Conservation (phyloP, 2,113 vertebrate species). For the Toxotes jaculatrix region DNA sequence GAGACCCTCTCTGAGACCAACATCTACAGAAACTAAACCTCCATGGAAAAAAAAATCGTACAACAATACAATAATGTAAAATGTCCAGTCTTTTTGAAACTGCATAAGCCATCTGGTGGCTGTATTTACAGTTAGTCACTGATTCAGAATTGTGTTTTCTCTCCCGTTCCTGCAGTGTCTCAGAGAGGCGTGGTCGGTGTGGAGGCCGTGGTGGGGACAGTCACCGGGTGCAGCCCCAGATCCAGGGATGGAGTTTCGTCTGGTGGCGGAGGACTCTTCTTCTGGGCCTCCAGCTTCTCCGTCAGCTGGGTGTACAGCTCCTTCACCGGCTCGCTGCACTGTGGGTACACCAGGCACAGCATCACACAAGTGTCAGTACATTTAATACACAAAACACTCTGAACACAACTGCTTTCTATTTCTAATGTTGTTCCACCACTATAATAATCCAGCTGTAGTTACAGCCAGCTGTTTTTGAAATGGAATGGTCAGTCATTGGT, state of each 20-base stretch:
- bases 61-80: slow-evolving; percentile 9
- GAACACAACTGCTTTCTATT: no score
- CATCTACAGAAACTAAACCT: slow-evolving; percentile 21
- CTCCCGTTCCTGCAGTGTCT: slow-evolving; percentile 17
- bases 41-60: slow-evolving; percentile 14
- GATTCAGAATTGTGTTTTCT: background rate
- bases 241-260: slow-evolving; percentile 89
- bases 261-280: slow-evolving; percentile 87
- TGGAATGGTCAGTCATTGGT: no score
- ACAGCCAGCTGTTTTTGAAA: no score
- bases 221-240: slow-evolving; percentile 88
- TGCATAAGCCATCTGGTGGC: background rate
- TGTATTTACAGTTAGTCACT: slow-evolving; percentile 12
- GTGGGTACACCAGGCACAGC: slow-evolving; percentile 44
- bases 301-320: slow-evolving; percentile 90
- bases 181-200: slow-evolving; percentile 78
- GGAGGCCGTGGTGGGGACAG: slow-evolving; percentile 79
- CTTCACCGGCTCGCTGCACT: slow-evolving; percentile 94
- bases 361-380: background rate
- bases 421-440: no score
- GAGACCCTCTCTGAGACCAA: slow-evolving; percentile 19
- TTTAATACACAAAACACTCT: background rate
- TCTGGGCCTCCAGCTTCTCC: slow-evolving; percentile 91
- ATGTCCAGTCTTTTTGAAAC: slow-evolving; percentile 1
- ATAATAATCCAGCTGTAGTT: no score